Base-by-base conservation (phyloP, 2,113 vertebrate genomes). In the Corynorhinus townsendii region DNA sequence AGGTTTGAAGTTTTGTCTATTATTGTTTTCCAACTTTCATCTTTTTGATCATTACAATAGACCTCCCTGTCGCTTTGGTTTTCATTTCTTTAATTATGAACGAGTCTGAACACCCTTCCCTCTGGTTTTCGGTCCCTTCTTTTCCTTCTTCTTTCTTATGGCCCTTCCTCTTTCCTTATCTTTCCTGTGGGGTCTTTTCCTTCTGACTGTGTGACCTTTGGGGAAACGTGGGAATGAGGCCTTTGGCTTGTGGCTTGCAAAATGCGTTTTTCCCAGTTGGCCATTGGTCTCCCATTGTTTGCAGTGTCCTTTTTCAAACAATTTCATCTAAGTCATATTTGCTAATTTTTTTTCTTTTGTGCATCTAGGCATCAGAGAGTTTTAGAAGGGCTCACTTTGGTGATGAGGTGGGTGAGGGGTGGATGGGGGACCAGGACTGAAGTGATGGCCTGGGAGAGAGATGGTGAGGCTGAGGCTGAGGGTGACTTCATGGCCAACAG, bases 401-500 rank as follows among this genome's bases (percentile, higher is more conserved):
- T 35, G 54, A 26, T 0, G 4, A 64, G 16, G 9, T 11, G 35
- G 16, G 9, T 11, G 35, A 82, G 68, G 47, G 5, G 40, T 2
- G 15, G 14, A 35, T 19, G 38, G 12, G n/a, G 10, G 15, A 12
- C 73, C 22, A 17, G 28, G 28, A 30, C 40, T 14, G 54, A 73
- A 19, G 35, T 3, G 15, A 35, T 38, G 47, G 15, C 40, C 80
- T 6, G 17, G 35, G 62, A 81, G 66, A 66, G 49, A 87, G 45
- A 22, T 0, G 45, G 49, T 1, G n/a, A 77, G 56, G 47, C 22
- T 1, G 8, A 80, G 52, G 35, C 15, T 2, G 5, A 85, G 19
- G n/a, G 0, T 66, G 38, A 16, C 3, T 1, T 0, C 0, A 4
- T 20, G 56, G 52, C 40, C 11, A 9, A 15, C 16, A 15, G 7